Evolutionary conservation across 2,797 vertebrate species (phyloP).

Genomic region (Peromyscus nudipes): DNA sequence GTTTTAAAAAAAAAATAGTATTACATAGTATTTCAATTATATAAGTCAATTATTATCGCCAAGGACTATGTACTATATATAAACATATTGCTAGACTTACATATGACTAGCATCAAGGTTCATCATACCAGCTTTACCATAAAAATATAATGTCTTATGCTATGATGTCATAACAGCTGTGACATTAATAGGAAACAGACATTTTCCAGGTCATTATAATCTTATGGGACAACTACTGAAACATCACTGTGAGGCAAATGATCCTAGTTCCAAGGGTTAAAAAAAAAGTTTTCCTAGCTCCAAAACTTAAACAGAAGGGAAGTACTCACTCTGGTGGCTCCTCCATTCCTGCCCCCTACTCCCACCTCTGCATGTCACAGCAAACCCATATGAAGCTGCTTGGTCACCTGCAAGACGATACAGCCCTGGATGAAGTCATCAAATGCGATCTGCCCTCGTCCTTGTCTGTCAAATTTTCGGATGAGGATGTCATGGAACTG

Average conservation of each 20-base stretch:
- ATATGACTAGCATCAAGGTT: neutral
- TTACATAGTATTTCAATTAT: neutral
- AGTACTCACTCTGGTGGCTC: neutral
- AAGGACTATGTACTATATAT: neutral
- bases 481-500: slow-evolving; percentile 98
- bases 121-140: neutral
- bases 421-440: slow-evolving; percentile 99
- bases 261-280: neutral
- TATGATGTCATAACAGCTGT: neutral
- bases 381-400: neutral
- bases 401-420: slow-evolving; percentile 96
- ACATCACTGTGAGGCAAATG: neutral
- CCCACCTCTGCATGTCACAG: neutral
- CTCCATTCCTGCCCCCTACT: no score
- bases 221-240: neutral
- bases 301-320: neutral
- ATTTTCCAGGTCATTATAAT: neutral
- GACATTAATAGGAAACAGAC: neutral
- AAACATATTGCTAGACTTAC: neutral
- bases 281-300: neutral
- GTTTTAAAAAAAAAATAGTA: neutral
- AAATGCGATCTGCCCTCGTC: slow-evolving; percentile 97
- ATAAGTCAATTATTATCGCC: neutral
- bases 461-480: slow-evolving; percentile 98
- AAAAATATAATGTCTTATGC: neutral